These are phyloP conservation scores for Paedocypris micromegethes DNA, from an alignment of 2,797 vertebrate species.

Conservation along the genomic window DNA sequence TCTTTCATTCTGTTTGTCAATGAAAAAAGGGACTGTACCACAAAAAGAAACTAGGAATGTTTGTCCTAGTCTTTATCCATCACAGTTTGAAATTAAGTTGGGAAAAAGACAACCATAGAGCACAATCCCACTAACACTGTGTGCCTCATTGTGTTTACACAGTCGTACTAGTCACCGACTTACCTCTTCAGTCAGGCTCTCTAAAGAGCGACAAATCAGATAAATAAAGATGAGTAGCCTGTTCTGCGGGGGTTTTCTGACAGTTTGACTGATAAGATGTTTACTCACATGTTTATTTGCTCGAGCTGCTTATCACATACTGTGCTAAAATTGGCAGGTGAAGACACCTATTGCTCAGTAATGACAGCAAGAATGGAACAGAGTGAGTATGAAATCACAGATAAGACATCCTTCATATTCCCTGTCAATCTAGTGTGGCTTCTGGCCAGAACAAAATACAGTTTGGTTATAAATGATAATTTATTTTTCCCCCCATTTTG, in stretches of 20 bases:
- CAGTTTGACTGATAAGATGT: conserved; percentile 48
- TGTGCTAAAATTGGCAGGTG: conserved; percentile 59
- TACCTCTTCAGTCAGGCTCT: conserved; percentile 46
- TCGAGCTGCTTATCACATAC: conserved; percentile 53
- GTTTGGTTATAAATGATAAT: conserved; percentile 15
- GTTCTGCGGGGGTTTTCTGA: conserved; percentile 53
- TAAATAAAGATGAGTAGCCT: conserved; percentile 57
- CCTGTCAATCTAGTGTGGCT: conserved; percentile 40
- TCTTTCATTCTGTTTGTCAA: no score
- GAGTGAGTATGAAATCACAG: conserved; percentile 52
- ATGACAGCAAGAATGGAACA: conserved; percentile 61
- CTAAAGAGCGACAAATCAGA: conserved; percentile 58
- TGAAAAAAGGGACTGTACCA: no score
- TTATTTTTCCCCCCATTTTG: background rate
- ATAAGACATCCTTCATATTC: conserved; percentile 56
- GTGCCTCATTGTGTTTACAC: conserved; percentile 12
- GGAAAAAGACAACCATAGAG: conserved; percentile 4
- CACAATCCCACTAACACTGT: conserved; percentile 14
- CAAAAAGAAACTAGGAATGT: no score
- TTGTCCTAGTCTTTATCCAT: background rate
- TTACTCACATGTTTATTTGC: conserved; percentile 57
- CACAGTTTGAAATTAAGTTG: conserved; percentile 6
- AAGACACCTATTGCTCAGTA: conserved; percentile 53
- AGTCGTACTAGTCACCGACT: conserved; percentile 40
- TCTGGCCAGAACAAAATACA: conserved; percentile 10